Conservation (phyloP, 2,797 vertebrate genomes). For the Okamejei kenojei region DNA sequence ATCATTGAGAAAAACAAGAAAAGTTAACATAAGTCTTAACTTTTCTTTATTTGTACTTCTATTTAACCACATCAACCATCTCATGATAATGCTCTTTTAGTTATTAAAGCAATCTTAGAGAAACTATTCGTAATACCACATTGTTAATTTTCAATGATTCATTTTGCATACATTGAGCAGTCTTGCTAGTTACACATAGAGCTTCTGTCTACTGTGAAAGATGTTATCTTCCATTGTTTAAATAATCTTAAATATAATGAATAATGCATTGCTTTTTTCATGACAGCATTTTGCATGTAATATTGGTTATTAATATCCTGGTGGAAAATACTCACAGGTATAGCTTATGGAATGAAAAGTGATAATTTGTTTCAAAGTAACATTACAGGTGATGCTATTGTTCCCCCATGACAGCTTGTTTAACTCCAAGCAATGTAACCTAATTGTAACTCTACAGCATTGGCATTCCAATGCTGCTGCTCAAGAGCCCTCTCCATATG, state of each 20-base stretch:
- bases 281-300: neutral
- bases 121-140: neutral
- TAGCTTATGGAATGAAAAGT: neutral
- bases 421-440: conserved; percentile 7
- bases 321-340: neutral
- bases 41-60: neutral
- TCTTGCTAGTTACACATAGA: neutral
- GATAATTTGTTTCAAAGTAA: conserved; percentile 31
- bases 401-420: neutral
- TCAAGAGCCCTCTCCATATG: neutral
- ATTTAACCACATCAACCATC: neutral
- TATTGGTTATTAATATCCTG: conserved; percentile 3
- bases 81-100: neutral
- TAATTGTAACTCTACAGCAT: conserved; percentile 8
- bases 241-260: neutral
- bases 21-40: neutral
- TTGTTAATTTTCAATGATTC: neutral
- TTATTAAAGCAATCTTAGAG: neutral
- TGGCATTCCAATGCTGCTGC: neutral
- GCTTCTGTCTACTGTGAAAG: neutral
- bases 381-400: neutral
- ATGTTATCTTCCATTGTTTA: neutral
- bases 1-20: neutral
- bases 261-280: neutral
- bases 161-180: neutral